phyloP scores from a whole-genome alignment of 1,140 invertebrate species.

The Papilio xuthus region DNA sequence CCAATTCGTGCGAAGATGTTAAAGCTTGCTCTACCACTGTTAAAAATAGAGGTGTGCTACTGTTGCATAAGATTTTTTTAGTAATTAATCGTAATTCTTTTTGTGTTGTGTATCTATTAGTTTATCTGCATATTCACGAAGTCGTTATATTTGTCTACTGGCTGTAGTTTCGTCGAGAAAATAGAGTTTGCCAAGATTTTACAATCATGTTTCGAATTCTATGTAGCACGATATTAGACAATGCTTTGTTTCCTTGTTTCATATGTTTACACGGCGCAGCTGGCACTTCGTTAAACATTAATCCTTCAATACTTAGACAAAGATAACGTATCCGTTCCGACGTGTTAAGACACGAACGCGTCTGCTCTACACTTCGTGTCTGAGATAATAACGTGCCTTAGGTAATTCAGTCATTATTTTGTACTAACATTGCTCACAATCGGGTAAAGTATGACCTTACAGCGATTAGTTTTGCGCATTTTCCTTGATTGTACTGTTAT shows the following conservation, averaged over 20 bases:
- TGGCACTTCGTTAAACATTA: conserved; percentile 28
- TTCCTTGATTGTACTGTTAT: neutral
- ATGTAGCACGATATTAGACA: neutral
- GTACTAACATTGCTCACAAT: neutral
- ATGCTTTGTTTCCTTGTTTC: conserved; percentile 28
- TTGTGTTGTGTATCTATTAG: no score
- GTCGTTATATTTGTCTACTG: no score
- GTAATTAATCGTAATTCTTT: no score
- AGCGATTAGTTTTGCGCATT: neutral
- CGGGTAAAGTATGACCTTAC: neutral
- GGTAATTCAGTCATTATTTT: conserved; percentile 2
- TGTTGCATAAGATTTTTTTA: no score
- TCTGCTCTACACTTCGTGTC: neutral
- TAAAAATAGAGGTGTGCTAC: no score
- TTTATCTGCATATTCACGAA: no score
- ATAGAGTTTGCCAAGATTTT: neutral
- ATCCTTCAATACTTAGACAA: conserved; percentile 28
- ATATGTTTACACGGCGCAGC: conserved; percentile 23
- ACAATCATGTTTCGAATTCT: neutral
- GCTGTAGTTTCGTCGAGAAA: neutral
- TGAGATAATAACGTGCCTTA: conserved; percentile 26
- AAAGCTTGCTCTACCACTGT: no score
- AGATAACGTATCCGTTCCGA: conserved; percentile 31
- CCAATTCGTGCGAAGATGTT: no score
- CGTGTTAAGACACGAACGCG: conserved; percentile 19